These are phyloP conservation scores for Upupa epops DNA, from an alignment of 2,113 vertebrate species.

Conservation along the genomic window DNA sequence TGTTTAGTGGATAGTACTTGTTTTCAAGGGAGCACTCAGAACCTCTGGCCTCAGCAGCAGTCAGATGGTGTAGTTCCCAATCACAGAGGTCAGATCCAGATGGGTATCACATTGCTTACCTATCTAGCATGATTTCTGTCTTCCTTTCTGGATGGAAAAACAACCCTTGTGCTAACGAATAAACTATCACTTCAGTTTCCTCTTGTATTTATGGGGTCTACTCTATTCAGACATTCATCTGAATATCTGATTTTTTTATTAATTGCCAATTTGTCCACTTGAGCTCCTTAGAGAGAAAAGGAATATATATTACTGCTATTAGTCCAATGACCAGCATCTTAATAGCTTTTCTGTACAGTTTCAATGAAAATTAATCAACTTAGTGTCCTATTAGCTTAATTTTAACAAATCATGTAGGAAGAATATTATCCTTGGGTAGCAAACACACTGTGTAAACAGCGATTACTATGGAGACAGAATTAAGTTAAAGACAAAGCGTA, in stretches of 20 bases:
- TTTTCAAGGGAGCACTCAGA: background rate
- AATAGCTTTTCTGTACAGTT: background rate
- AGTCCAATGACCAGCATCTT: background rate
- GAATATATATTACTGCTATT: background rate
- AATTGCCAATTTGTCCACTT: background rate
- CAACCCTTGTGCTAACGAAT: background rate
- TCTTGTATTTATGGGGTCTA: background rate
- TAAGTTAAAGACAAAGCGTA: background rate
- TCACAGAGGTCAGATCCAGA: background rate
- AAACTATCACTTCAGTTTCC: background rate
- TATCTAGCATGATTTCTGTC: background rate
- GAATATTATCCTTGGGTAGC: background rate
- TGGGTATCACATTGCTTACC: background rate
- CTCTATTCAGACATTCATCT: background rate
- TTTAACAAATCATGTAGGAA: background rate
- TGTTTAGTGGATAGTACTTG: background rate
- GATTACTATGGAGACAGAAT: background rate
- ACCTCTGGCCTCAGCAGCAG: background rate
- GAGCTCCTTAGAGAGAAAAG: background rate
- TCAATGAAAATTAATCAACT: constrained; percentile 16
- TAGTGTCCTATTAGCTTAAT: background rate
- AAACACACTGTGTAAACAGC: background rate
- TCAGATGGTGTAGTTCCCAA: background rate
- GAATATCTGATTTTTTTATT: background rate
- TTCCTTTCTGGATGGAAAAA: background rate